A percentile compares a stretch with the other conserved stretches of the same genome.
Evolutionary conservation across 2,113 vertebrate species (phyloP).

Genomic region (Ophiodon elongatus): DNA sequence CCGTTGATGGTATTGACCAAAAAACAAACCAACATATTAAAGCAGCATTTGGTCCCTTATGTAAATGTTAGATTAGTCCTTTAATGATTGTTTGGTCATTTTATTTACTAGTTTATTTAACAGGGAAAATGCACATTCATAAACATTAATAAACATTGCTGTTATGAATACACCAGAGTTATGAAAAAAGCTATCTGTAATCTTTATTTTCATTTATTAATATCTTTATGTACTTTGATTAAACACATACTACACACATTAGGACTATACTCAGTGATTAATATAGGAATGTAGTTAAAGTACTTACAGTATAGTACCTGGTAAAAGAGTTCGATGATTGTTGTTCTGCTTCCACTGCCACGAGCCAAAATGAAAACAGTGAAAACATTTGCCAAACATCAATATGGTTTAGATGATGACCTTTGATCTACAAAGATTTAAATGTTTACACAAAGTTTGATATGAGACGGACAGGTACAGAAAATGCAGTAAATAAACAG

Average conservation of each 20-base stretch:
- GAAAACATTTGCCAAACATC: constrained; percentile 51
- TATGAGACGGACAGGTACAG: constrained; percentile 15
- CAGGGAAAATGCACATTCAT: neutral
- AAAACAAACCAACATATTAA: neutral
- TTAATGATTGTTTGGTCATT: neutral
- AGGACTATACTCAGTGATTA: neutral
- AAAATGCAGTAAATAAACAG: constrained; percentile 8
- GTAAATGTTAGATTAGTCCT: neutral
- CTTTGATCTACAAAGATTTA: constrained; percentile 61
- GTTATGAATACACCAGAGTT: neutral
- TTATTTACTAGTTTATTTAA: neutral
- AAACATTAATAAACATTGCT: neutral
- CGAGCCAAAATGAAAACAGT: constrained; percentile 37
- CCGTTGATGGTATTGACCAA: neutral
- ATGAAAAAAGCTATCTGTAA: neutral
- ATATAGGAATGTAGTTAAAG: neutral
- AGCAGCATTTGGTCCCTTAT: neutral
- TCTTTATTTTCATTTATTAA: neutral
- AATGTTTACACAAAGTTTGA: constrained; percentile 42
- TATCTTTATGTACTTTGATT: neutral
- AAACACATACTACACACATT: neutral
- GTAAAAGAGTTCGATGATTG: constrained; percentile 21
- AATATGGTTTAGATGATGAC: constrained; percentile 38
- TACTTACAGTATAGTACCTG: constrained; percentile 40
- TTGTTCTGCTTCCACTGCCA: constrained; percentile 37